phyloP scores from a whole-genome alignment of 2,888 invertebrate species.

The Marasmarcha lunaedactyla region DNA sequence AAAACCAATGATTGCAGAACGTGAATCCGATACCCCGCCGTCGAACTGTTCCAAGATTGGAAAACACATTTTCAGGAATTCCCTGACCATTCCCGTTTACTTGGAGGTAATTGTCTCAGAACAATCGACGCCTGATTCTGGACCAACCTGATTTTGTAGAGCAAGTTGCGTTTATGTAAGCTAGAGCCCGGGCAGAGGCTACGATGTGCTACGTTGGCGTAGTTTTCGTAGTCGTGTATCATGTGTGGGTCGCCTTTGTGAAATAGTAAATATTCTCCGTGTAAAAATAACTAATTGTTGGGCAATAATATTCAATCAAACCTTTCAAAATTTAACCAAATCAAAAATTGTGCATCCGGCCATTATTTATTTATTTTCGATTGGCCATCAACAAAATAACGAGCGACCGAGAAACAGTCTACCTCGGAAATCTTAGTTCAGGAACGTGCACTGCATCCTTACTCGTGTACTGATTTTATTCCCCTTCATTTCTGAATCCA shows the following conservation, averaged over 20 bases:
- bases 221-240: too few relatives aligned
- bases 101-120: constrained; percentile 63
- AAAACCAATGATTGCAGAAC: constrained; percentile 22
- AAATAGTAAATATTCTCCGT: too few relatives aligned
- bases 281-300: too few relatives aligned
- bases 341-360: too few relatives aligned
- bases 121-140: constrained; percentile 17
- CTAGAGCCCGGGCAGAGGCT: too few relatives aligned
- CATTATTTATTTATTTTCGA: too few relatives aligned
- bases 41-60: constrained; percentile 47
- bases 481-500: constrained; percentile 52
- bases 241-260: too few relatives aligned
- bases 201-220: too few relatives aligned
- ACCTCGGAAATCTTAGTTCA: constrained; percentile 50
- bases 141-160: not conserved
- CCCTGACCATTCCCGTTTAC: constrained; percentile 62
- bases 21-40: constrained; percentile 17
- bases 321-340: too few relatives aligned
- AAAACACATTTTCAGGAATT: constrained; percentile 57
- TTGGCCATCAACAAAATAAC: too few relatives aligned
- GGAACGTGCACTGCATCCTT: constrained; percentile 58
- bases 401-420: constrained; percentile 23
- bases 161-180: too few relatives aligned
- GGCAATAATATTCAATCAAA: too few relatives aligned
- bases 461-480: constrained; percentile 64